phyloP scores from a whole-genome alignment of 2,888 invertebrate species.

The Tipula confusa region DNA sequence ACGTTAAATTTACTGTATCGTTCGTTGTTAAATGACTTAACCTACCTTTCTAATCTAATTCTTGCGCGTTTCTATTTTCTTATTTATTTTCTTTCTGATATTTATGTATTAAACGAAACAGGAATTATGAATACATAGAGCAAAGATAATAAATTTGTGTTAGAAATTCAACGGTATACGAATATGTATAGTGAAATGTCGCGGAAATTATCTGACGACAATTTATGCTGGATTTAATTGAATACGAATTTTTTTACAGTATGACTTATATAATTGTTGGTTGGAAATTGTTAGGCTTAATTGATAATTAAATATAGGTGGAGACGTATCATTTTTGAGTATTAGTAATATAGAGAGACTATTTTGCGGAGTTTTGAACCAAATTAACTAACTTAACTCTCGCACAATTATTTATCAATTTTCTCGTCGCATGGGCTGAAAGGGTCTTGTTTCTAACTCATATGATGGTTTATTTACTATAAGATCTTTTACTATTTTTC shows the following conservation, averaged over 20 bases:
- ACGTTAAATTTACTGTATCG: background rate
- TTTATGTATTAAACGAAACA: background rate
- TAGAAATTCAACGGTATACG: background rate
- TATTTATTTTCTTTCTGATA: background rate
- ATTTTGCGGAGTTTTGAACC: too few relatives aligned
- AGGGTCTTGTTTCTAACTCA: too few relatives aligned
- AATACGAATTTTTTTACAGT: background rate
- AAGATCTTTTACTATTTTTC: too few relatives aligned
- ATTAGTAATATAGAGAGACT: too few relatives aligned
- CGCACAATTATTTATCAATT: too few relatives aligned
- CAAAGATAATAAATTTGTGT: background rate
- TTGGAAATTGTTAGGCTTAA: background rate
- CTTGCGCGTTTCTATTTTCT: background rate
- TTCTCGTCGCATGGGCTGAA: too few relatives aligned
- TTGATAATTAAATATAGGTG: too few relatives aligned
- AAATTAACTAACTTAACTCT: too few relatives aligned
- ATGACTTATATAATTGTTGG: background rate
- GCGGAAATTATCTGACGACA: background rate
- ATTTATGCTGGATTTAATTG: background rate
- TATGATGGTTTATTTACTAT: too few relatives aligned
- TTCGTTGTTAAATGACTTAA: background rate
- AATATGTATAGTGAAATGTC: background rate
- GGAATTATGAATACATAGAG: background rate
- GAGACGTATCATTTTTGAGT: too few relatives aligned
- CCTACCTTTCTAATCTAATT: constrained; percentile 20